Evolutionary conservation across 1,140 invertebrate species (phyloP).

Genomic region (Pseudobourletiella spinata): DNA sequence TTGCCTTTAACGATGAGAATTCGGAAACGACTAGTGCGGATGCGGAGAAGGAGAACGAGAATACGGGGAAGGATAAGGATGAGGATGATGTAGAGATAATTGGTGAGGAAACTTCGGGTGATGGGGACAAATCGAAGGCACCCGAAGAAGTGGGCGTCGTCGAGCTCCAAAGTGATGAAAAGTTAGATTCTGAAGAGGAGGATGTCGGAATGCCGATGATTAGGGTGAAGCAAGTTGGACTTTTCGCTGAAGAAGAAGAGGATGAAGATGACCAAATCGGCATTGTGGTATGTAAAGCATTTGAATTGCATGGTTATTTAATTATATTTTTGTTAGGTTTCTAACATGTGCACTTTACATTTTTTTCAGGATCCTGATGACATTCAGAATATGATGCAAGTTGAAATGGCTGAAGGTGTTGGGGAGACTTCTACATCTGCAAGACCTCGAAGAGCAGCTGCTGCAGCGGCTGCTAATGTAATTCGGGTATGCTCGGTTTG

Average conservation of each 20-base stretch:
- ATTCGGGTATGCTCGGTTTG: slow-evolving; percentile 35
- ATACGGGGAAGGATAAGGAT: no score
- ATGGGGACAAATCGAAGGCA: no score
- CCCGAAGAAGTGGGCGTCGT: not conserved
- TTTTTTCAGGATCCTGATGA: slow-evolving; percentile 9
- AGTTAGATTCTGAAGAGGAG: slow-evolving; percentile 22
- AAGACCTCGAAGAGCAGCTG: slow-evolving; percentile 37
- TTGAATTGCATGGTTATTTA: not conserved
- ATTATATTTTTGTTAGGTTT: not conserved
- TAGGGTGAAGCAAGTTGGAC: slow-evolving; percentile 14
- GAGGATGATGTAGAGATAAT: no score
- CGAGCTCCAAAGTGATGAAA: not conserved
- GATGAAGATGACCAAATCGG: slow-evolving; percentile 22
- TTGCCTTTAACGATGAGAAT: no score
- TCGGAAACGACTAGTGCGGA: no score
- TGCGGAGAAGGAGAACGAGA: no score
- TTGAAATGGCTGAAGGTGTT: slow-evolving; percentile 22
- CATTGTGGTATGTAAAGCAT: not conserved
- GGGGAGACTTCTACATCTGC: not conserved
- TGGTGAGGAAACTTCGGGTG: no score
- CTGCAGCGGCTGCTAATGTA: slow-evolving; percentile 37
- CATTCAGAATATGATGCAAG: slow-evolving; percentile 24
- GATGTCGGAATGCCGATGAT: slow-evolving; percentile 21
- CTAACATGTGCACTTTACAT: not conserved
- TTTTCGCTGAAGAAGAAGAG: slow-evolving; percentile 17